Conservation (phyloP, 2,113 vertebrate species). For the Rhodinocichla rosea region DNA sequence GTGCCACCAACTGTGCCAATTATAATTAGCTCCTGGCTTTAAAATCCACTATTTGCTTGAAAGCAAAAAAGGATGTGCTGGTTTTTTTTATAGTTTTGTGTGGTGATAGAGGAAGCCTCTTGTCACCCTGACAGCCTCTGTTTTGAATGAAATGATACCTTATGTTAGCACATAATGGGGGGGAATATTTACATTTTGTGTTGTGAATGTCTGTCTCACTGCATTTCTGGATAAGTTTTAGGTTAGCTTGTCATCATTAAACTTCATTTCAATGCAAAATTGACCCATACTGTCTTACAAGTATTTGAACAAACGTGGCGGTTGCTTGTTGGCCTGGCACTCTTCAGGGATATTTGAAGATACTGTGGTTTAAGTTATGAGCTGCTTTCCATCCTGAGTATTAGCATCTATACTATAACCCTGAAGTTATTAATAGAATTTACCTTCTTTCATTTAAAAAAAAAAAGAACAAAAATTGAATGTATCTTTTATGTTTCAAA, state of each 20-base stretch:
- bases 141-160: not conserved
- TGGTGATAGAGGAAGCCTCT: not conserved
- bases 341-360: not conserved
- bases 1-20: fast-evolving
- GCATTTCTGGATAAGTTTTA: not conserved
- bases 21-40: not conserved
- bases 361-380: not conserved
- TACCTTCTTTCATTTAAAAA: not conserved
- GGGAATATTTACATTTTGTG: not conserved
- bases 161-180: not conserved
- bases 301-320: not conserved
- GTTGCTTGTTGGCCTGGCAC: not conserved
- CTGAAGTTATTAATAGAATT: not conserved
- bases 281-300: not conserved
- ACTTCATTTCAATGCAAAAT: not conserved
- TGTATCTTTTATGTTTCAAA: not conserved
- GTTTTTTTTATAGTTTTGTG: not conserved
- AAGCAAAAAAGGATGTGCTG: not conserved
- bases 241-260: not conserved
- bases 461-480: not conserved
- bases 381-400: not conserved
- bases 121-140: not conserved
- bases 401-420: not conserved
- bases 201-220: not conserved
- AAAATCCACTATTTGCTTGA: not conserved